Base-by-base conservation (phyloP, 2,797 vertebrate species). In the Platalea minor region DNA sequence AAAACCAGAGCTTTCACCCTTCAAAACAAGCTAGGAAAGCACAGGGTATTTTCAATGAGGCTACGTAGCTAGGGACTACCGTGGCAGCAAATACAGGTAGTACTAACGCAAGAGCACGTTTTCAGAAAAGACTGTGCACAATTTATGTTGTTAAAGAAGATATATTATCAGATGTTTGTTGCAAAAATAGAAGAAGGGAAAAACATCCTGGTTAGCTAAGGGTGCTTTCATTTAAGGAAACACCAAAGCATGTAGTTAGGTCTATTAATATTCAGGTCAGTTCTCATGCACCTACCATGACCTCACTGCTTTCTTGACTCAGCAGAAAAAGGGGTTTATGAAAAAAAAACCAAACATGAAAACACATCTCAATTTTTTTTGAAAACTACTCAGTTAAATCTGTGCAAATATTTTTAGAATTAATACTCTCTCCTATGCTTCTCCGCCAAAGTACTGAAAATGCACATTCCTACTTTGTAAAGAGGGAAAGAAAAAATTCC, bases 291-390 rank as follows among this genome's bases (percentile, higher is more conserved):
- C 76, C 79, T 56, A 93, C 81, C 77, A 82, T 90, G 88, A 94
- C 25, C 77, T 94, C 95, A 85, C 87, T 72, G 75, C 82, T 95
- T 93, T 93, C 89, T 83, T 97, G 89, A 97, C 91, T 96, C 91
- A 91, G 75, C 89, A 93, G 43, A 93, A 92, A 85, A 93, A 82
- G 25, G 8, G 2, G 17, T 73, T 92, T 82, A 91, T 54, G 65
- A 41, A 41, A 41, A 41, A 41, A 79, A 8, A 33, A 5, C 4
- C 26, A 21, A 25, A 26, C 7, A 72, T 50, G 31, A 37, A 75
- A 93, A 94, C 24, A 53, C 4, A 23, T n/a, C 20, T 79, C 8
- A 29, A 1, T 3, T 35, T 12, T 56, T 59, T 75, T 39, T 17
- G 3, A 64, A 85, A 84, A 17, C 24, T 54, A 67, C 17, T 56